phyloP scores from a whole-genome alignment of 1,140 invertebrate species.

The Drosophila hydei region DNA sequence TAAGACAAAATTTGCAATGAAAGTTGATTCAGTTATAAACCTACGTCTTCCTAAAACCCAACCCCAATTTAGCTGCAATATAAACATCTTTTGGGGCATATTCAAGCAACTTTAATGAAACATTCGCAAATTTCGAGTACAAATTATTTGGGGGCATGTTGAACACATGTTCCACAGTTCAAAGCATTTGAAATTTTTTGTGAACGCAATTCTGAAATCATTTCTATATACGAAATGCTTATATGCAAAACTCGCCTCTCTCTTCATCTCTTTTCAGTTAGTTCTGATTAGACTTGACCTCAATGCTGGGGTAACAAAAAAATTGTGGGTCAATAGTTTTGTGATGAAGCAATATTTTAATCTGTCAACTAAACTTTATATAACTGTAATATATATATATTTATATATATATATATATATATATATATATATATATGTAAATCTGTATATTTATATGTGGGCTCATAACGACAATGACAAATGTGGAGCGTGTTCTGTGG shows the following conservation, averaged over 20 bases:
- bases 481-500: slow-evolving; percentile 44
- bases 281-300: slow-evolving; percentile 66
- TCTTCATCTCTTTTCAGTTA: slow-evolving; percentile 1
- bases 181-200: slow-evolving; percentile 15
- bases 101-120: not conserved
- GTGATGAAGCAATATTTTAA: slow-evolving; percentile 32
- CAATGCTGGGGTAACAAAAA: slow-evolving; percentile 37
- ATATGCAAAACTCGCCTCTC: not conserved
- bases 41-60: no score
- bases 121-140: not conserved
- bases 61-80: no score
- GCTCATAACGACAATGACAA: slow-evolving; percentile 53
- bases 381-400: not conserved
- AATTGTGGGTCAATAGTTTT: slow-evolving; percentile 28
- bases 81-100: not conserved
- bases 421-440: not conserved
- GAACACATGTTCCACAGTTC: slow-evolving; percentile 57
- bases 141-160: slow-evolving; percentile 49
- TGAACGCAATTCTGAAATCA: slow-evolving; percentile 45
- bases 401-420: not conserved
- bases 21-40: not conserved
- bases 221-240: slow-evolving; percentile 19
- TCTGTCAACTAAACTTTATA: slow-evolving; percentile 49
- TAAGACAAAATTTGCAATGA: not conserved
- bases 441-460: not conserved